These are phyloP conservation scores for Channa argus DNA, from an alignment of 2,113 vertebrate species.

Conservation along the genomic window DNA sequence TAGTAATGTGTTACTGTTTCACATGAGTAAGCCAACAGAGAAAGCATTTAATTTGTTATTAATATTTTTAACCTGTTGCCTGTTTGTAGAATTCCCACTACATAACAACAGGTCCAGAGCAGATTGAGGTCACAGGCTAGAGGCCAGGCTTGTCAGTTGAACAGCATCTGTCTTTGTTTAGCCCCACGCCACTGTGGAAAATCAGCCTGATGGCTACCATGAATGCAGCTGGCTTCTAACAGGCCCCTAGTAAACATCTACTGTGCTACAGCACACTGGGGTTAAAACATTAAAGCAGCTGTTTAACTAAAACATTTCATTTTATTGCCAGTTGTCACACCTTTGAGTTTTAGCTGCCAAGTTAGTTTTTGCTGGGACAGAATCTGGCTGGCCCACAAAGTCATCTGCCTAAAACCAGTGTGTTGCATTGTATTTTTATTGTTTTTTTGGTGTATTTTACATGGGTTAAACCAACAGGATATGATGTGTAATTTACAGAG, in stretches of 20 bases:
- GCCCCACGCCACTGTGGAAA: slow-evolving; percentile 25
- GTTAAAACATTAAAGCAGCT: slow-evolving; percentile 5
- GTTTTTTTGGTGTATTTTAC: no score
- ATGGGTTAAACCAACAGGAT: no score
- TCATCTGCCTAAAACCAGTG: no score
- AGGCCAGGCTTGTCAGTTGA: slow-evolving; percentile 22
- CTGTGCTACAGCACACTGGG: background rate
- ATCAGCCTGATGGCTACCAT: slow-evolving; percentile 14
- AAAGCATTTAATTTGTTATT: slow-evolving; percentile 55
- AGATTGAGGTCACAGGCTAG: slow-evolving; percentile 40
- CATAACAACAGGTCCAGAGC: slow-evolving; percentile 40
- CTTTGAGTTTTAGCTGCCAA: background rate
- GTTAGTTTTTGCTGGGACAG: background rate
- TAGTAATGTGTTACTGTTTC: slow-evolving; percentile 42
- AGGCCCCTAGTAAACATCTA: background rate
- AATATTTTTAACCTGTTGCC: slow-evolving; percentile 57
- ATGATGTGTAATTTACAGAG: no score
- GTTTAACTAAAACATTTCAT: background rate
- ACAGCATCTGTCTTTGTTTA: slow-evolving; percentile 56
- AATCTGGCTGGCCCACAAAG: no score
- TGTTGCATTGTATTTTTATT: no score
- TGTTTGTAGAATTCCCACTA: slow-evolving; percentile 44
- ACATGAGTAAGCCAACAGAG: slow-evolving; percentile 10
- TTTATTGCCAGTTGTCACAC: background rate
- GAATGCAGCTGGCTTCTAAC: slow-evolving; percentile 8